phyloP scores from a whole-genome alignment of 2,888 invertebrate genomes.

The Calameuta pallipes region DNA sequence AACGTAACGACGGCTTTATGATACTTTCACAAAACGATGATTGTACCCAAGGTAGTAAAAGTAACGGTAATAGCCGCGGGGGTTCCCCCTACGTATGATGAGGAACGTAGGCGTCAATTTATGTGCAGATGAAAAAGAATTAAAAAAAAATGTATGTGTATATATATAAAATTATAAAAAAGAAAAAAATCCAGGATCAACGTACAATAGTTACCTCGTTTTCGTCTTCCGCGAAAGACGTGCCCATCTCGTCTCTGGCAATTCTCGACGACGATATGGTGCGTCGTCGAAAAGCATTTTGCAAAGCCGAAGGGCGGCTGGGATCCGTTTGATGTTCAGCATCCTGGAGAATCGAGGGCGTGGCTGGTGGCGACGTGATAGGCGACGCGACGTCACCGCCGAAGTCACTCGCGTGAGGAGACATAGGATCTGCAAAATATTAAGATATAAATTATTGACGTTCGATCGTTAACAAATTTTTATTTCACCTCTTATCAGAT shows the following conservation, averaged over 20 bases:
- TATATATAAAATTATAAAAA: not conserved
- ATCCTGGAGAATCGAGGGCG: constrained; percentile 64
- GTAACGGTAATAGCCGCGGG: not conserved
- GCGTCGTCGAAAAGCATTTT: constrained; percentile 57
- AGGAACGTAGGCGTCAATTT: not conserved
- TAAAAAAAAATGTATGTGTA: not conserved
- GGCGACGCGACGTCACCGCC: constrained; percentile 66
- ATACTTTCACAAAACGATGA: not conserved
- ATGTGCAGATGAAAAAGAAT: not conserved
- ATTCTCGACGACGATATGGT: constrained; percentile 52
- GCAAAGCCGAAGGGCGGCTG: constrained; percentile 53
- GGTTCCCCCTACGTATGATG: not conserved
- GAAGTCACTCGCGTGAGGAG: constrained; percentile 69
- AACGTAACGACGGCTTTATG: not conserved
- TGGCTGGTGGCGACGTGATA: constrained; percentile 69
- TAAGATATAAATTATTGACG: not conserved
- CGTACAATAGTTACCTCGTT: constrained; percentile 50
- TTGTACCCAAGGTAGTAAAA: not conserved
- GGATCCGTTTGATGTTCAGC: constrained; percentile 45
- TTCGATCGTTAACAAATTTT: not conserved
- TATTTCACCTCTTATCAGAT: not conserved
- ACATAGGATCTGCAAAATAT: constrained; percentile 70
- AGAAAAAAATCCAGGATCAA: not conserved
- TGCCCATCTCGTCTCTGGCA: constrained; percentile 51
- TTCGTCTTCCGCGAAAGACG: constrained; percentile 52